Conservation (phyloP, 1,140 invertebrate species). For the Mercenaria mercenaria region DNA sequence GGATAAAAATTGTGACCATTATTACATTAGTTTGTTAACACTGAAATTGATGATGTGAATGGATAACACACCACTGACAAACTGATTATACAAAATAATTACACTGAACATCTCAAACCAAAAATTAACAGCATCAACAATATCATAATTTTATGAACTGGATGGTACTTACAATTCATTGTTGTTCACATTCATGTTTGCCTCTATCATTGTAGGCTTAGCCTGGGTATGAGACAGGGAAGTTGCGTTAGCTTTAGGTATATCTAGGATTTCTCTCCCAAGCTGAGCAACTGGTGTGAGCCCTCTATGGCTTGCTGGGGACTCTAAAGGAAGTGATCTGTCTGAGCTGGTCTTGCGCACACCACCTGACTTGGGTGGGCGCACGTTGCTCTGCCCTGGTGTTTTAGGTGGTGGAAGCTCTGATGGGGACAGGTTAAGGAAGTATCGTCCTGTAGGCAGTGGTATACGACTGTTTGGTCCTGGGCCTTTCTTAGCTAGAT, state of each 20-base stretch:
- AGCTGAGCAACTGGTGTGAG: conserved; percentile 1
- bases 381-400: conserved; percentile 6
- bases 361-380: conserved; percentile 36
- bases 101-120: no score
- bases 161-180: conserved; percentile 41
- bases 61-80: no score
- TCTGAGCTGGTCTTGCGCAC: conserved; percentile 3
- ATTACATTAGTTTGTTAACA: no score
- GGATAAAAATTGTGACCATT: no score
- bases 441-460: conserved; percentile 76
- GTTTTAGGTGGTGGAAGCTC: conserved; percentile 42
- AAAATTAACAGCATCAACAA: no score
- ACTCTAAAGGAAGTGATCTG: conserved; percentile 27
- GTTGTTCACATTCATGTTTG: conserved; percentile 22
- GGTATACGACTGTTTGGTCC: conserved; percentile 78
- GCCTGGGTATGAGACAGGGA: background rate
- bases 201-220: conserved; percentile 9
- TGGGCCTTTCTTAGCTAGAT: conserved; percentile 72
- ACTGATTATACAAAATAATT: no score
- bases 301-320: conserved; percentile 11
- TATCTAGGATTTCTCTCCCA: conserved; percentile 31
- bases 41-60: no score
- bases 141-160: no score
- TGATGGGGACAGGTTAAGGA: conserved; percentile 63
- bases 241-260: conserved; percentile 55